Evolutionary conservation across 1,140 invertebrate genomes (phyloP).

Genomic region (Whitmania pigra): DNA sequence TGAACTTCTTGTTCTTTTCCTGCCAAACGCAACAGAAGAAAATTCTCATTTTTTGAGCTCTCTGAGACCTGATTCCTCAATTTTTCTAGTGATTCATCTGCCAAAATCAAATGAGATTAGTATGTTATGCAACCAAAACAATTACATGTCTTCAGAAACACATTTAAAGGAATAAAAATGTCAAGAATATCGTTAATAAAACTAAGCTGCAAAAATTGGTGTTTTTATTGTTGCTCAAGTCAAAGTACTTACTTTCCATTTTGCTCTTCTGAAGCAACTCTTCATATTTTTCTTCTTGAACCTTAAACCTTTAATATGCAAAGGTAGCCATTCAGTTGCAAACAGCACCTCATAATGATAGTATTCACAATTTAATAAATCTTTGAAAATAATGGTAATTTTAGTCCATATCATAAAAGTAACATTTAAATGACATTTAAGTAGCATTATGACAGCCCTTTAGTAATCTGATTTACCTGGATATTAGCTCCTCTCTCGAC

Average conservation of each 20-base stretch:
- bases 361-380: not conserved
- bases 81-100: constrained; percentile 60
- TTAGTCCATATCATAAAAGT: too few species aligned
- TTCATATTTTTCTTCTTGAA: too few species aligned
- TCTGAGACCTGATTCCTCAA: constrained; percentile 68
- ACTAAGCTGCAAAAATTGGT: not conserved
- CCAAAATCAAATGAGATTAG: constrained; percentile 43
- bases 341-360: not conserved
- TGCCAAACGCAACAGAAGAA: constrained; percentile 73
- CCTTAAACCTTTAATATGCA: not conserved
- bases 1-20: constrained; percentile 92
- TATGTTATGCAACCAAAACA: constrained; percentile 20
- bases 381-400: too few species aligned
- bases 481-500: constrained; percentile 1
- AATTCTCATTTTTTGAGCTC: constrained; percentile 73
- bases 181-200: not conserved
- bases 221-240: not conserved
- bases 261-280: not conserved
- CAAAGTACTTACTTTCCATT: not conserved
- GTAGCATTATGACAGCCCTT: not conserved
- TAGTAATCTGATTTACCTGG: not conserved
- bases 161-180: not conserved
- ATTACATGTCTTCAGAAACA: not conserved
- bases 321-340: not conserved
- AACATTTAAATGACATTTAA: not conserved